A percentile compares a stretch with the other conserved stretches of the same genome.
phyloP scores from a whole-genome alignment of 2,888 invertebrate genomes.

The Spilarctia lutea region DNA sequence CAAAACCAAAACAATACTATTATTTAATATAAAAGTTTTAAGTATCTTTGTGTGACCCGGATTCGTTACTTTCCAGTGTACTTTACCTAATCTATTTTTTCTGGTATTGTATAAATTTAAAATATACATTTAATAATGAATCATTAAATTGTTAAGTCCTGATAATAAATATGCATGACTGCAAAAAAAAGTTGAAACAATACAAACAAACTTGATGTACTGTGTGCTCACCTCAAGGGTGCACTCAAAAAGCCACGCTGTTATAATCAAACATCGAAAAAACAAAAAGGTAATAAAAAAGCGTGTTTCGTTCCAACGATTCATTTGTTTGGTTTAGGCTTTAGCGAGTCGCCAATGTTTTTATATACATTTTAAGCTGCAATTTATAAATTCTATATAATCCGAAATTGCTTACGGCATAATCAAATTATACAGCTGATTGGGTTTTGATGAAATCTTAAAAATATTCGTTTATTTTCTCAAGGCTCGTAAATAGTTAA shows the following conservation, averaged over 20 bases:
- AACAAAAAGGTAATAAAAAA: slow-evolving; percentile 35
- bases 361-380: slow-evolving; percentile 29
- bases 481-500: background rate
- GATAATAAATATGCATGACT: no score
- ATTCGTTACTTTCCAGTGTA: no score
- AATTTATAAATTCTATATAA: slow-evolving; percentile 35
- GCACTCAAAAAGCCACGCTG: slow-evolving; percentile 26
- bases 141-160: no score
- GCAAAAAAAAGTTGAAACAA: slow-evolving; percentile 1
- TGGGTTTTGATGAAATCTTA: background rate
- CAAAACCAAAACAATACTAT: no score
- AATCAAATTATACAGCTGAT: slow-evolving; percentile 7
- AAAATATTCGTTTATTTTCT: background rate
- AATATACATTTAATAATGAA: no score
- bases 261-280: slow-evolving; percentile 38
- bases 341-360: slow-evolving; percentile 31
- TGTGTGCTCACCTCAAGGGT: slow-evolving; percentile 16
- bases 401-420: slow-evolving; percentile 26
- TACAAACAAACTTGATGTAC: slow-evolving; percentile 25
- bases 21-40: no score
- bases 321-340: slow-evolving; percentile 45
- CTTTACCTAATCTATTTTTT: no score
- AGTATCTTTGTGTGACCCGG: no score
- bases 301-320: slow-evolving; percentile 29
- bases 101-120: no score